Percentiles rank a stretch among this genome's conserved stretches.
Evolutionary conservation across 2,113 vertebrate species (phyloP).

Genomic region (Vireo altiloquus): DNA sequence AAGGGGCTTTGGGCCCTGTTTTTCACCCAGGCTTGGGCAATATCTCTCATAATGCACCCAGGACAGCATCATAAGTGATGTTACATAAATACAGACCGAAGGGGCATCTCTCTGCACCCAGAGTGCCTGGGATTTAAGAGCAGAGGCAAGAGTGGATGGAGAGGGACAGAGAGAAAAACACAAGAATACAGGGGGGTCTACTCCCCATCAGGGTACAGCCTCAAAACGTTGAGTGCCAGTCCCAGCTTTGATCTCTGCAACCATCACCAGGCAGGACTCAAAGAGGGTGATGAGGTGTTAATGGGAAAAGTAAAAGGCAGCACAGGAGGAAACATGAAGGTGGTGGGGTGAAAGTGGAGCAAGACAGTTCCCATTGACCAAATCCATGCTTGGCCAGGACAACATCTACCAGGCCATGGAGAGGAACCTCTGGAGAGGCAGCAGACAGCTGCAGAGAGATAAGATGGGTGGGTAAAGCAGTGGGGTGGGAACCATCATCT

Average conservation of each 20-base stretch:
- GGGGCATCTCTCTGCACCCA: background rate
- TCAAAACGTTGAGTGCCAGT: background rate
- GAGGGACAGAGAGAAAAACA: background rate
- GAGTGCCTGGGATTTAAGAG: background rate
- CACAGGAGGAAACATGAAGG: background rate
- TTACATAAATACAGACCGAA: background rate
- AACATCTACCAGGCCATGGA: background rate
- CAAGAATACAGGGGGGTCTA: background rate
- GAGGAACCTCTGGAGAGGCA: background rate
- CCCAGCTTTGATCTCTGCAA: background rate
- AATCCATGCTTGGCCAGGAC: background rate
- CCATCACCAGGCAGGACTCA: background rate
- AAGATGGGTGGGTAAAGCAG: background rate
- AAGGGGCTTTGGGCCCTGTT: background rate
- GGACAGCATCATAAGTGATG: background rate
- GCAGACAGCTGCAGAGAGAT: background rate
- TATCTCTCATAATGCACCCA: background rate
- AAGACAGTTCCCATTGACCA: background rate
- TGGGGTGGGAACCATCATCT: background rate
- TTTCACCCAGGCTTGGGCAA: background rate
- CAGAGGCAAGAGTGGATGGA: background rate
- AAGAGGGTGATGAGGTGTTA: background rate
- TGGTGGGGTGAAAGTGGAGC: background rate
- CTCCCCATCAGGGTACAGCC: background rate
- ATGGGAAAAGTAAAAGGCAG: background rate